Conservation (phyloP, 37 sponge, comb jelly and placozoan species). For the Oopsacas minuta region DNA sequence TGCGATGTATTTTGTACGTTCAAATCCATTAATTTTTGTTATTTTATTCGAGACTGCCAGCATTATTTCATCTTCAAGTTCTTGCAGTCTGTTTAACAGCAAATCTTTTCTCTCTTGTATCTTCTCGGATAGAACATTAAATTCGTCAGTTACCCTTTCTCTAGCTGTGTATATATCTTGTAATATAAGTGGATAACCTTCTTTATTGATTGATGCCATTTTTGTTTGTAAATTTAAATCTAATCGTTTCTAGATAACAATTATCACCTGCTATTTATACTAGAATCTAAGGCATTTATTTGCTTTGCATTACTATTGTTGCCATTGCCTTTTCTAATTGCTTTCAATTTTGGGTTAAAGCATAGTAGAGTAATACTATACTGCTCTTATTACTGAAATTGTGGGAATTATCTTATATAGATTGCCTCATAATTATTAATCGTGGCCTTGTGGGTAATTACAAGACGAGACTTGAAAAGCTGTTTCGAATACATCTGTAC, state of each 20-base stretch:
- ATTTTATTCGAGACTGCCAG: not conserved
- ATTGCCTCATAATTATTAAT: too few species aligned
- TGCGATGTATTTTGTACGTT: not conserved
- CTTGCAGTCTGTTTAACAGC: not conserved
- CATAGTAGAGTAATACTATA: not conserved
- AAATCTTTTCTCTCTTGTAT: not conserved
- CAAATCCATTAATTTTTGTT: not conserved
- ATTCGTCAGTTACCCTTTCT: not conserved
- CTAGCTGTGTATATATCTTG: not conserved
- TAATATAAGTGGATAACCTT: not conserved
- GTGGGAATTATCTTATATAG: too few species aligned
- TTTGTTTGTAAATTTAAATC: not conserved
- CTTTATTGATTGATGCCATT: not conserved
- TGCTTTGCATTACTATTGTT: not conserved
- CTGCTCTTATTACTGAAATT: too few species aligned
- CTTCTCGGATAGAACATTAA: not conserved
- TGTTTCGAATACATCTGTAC: too few species aligned
- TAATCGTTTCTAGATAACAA: not conserved
- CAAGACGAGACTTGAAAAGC: too few species aligned
- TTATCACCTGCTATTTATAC: not conserved
- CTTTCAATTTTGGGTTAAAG: not conserved
- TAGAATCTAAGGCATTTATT: not conserved
- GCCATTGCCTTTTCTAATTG: not conserved
- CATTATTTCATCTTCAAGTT: not conserved
- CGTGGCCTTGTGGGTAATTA: too few species aligned